phyloP scores from a whole-genome alignment of 2,113 vertebrate species.

The Mobula hypostoma region DNA sequence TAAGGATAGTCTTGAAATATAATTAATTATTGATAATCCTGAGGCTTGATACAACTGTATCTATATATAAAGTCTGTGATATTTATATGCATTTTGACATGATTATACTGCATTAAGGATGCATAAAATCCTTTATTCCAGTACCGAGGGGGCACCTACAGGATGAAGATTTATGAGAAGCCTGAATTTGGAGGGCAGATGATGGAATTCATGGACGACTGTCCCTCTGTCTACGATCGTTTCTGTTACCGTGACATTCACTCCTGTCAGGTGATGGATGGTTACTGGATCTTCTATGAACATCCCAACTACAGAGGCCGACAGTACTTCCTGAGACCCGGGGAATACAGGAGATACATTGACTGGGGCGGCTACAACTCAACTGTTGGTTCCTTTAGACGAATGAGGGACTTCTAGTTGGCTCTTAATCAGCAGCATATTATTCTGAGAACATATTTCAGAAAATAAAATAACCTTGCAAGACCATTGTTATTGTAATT shows the following conservation, averaged over 20 bases:
- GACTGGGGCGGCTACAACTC: neutral
- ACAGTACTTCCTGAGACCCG: constrained; percentile 24
- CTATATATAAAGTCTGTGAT: no score
- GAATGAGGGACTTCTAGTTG: neutral
- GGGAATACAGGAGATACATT: constrained; percentile 19
- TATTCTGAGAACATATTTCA: no score
- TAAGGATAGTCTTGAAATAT: no score
- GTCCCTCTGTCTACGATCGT: constrained; percentile 19
- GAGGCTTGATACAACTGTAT: no score
- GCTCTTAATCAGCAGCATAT: no score
- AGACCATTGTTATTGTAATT: no score
- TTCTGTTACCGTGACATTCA: constrained; percentile 27
- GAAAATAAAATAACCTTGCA: no score
- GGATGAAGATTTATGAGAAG: constrained; percentile 32
- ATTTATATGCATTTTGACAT: no score
- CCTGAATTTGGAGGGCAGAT: constrained; percentile 23
- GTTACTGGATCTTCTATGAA: constrained; percentile 34
- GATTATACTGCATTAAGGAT: no score
- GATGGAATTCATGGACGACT: constrained; percentile 29
- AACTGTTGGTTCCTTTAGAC: neutral
- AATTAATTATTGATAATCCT: no score
- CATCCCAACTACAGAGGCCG: constrained; percentile 1
- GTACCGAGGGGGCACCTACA: neutral
- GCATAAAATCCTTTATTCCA: no score
- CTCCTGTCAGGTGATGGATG: constrained; percentile 9